Percentiles rank a stretch among this genome's conserved stretches.
These are phyloP conservation scores for Nebria ingens DNA, from an alignment of 1,140 invertebrate species.

Conservation along the genomic window DNA sequence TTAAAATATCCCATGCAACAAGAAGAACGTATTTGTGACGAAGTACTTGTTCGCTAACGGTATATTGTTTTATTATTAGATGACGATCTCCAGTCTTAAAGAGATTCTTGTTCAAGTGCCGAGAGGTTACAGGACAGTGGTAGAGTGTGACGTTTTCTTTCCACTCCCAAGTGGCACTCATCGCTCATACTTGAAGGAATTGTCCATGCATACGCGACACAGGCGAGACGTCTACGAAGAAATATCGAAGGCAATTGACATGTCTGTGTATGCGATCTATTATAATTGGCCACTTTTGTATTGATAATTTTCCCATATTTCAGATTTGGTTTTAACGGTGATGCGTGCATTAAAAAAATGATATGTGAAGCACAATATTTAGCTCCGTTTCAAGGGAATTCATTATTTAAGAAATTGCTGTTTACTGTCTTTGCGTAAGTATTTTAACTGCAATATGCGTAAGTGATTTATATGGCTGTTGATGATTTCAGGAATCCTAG, in stretches of 20 bases:
- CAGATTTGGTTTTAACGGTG: slow-evolving; percentile 52
- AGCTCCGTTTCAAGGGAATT: slow-evolving; percentile 45
- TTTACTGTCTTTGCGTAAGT: slow-evolving; percentile 52
- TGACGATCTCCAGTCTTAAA: not conserved
- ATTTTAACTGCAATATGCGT: slow-evolving; percentile 6
- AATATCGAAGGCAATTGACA: slow-evolving; percentile 15
- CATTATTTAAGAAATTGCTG: slow-evolving; percentile 54
- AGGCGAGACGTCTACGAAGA: slow-evolving; percentile 18
- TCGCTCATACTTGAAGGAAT: slow-evolving; percentile 8
- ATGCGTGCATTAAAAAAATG: slow-evolving; percentile 50
- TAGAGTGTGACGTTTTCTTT: slow-evolving; percentile 25
- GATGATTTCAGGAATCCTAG: not conserved
- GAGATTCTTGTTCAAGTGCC: slow-evolving; percentile 15
- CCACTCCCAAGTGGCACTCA: slow-evolving; percentile 20
- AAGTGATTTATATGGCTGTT: not conserved
- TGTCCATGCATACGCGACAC: slow-evolving; percentile 14
- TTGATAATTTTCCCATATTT: slow-evolving; percentile 20
- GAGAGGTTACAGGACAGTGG: slow-evolving; percentile 20
- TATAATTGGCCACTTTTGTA: not conserved
- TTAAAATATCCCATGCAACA: too few relatives aligned
- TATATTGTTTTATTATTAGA: too few relatives aligned
- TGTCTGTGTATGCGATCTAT: too few relatives aligned
- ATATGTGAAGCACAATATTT: slow-evolving; percentile 53
- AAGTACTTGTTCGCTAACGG: too few relatives aligned
- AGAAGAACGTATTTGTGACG: too few relatives aligned